These are phyloP conservation scores for Mixornis gularis DNA, from an alignment of 2,113 vertebrate genomes.

Conservation along the genomic window DNA sequence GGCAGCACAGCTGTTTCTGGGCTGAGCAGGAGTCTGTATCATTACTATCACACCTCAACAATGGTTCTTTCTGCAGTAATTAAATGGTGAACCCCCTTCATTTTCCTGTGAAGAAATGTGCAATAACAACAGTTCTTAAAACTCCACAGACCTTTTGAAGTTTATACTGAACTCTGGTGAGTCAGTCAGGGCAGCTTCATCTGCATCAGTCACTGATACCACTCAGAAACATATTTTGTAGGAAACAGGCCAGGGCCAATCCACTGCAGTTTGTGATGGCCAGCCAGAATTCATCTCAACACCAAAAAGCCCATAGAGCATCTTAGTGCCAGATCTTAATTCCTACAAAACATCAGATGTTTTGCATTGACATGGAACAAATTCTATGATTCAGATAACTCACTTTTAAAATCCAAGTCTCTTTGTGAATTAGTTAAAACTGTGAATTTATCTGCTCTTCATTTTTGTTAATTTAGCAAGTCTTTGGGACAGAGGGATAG, in stretches of 20 bases:
- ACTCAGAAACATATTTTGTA: not conserved
- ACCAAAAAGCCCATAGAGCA: not conserved
- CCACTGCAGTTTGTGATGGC: not conserved
- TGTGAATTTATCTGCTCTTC: not conserved
- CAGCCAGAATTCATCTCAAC: not conserved
- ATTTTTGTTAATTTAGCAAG: not conserved
- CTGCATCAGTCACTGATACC: not conserved
- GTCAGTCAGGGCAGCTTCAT: not conserved
- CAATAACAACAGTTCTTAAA: not conserved
- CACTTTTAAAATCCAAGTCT: not conserved
- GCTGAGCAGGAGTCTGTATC: not conserved
- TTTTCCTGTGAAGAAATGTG: not conserved
- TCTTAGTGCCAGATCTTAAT: not conserved
- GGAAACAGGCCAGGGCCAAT: not conserved
- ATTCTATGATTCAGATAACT: not conserved
- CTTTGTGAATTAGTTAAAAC: not conserved
- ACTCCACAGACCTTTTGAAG: not conserved
- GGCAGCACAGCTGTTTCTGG: not conserved
- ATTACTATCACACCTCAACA: not conserved
- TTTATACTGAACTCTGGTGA: not conserved
- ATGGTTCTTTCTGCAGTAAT: not conserved
- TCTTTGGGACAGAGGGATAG: not conserved
- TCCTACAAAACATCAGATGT: not conserved
- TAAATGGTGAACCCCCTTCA: not conserved
- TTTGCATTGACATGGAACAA: not conserved